Base-by-base conservation (phyloP, 2,888 invertebrate species). In the Dastarcus helophoroides region DNA sequence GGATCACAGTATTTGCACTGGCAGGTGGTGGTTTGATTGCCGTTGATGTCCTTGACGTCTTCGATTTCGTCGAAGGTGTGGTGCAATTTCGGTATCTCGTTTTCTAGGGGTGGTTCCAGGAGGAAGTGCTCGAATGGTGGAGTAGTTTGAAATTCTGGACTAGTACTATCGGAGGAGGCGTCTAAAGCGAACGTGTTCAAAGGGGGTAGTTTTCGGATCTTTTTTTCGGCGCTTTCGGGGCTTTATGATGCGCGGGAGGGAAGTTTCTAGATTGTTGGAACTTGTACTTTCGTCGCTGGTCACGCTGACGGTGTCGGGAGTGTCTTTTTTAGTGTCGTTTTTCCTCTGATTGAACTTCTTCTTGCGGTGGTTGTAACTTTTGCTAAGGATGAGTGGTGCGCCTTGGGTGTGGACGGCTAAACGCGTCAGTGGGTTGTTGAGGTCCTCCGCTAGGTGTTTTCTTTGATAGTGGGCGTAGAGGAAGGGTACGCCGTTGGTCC, bases 201-300 rank as follows among this genome's bases (percentile, higher is more conserved):
- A 6, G n/a, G n/a, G n/a, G n/a, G n/a, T n/a, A n/a, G n/a, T n/a
- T n/a, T n/a, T n/a, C n/a, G n/a, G n/a, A n/a, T 88, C 88, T 62
- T 88, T 89, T 75, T 88, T 89, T 55, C 88, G 76, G 29, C 89
- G 72, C 57, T 89, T 89, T 28, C 89, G 67, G 4, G 88, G 88
- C 59, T 89, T 89, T 50, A 89, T 88, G 41, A 89, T 86, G 46
- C 89, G 71, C 41, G 88, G 88, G 52, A 88, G 64, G 63, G 81
- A 81, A 41, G 79, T 80, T 54, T 83, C 84, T 39, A 63, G 63
- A 3, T 67, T 64, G 35, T 75, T 74, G 45, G 78, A 78, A 34
- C 75, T 73, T 48, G 76, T 76, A 62, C 80, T 79, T 63, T 81
- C 81, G 58, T 81, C 81, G 61, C 80, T 81, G 36, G 78, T 73